These are phyloP conservation scores for Trachymyrmex cornetzi DNA, from an alignment of 1,140 invertebrate genomes.

Conservation along the genomic window DNA sequence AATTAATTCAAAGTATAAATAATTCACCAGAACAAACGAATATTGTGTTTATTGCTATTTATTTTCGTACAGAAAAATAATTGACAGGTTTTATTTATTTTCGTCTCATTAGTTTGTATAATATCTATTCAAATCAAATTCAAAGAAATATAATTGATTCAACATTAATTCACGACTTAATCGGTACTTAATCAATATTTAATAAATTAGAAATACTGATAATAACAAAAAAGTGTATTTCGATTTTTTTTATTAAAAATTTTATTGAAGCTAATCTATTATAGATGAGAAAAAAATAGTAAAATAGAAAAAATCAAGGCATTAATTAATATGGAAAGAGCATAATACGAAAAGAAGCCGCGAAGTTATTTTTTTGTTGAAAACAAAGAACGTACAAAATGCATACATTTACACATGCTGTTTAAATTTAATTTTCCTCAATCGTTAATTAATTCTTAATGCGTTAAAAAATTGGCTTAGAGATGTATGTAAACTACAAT, in stretches of 20 bases:
- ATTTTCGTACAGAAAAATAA: neutral
- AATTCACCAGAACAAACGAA: too few relatives aligned
- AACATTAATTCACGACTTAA: neutral
- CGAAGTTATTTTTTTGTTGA: neutral
- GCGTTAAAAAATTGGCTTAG: neutral
- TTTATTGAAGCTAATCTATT: neutral
- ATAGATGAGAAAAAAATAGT: neutral
- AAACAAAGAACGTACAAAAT: neutral
- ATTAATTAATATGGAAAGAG: neutral
- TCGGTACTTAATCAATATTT: neutral
- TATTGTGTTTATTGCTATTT: neutral
- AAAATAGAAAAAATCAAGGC: neutral
- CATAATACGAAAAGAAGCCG: neutral
- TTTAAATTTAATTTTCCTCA: neutral
- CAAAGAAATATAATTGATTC: neutral
- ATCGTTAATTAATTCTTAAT: neutral
- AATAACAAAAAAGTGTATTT: neutral
- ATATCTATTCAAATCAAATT: neutral
- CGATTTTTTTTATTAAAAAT: neutral
- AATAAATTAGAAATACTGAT: neutral
- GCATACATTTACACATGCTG: neutral
- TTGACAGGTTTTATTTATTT: neutral
- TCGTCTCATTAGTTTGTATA: neutral
- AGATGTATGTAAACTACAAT: neutral
- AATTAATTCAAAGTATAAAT: slow-evolving; percentile 24